Percentiles rank a stretch among this genome's conserved stretches.
Evolutionary conservation across 1,140 invertebrate genomes (phyloP).

Genomic region (Trichonephila clavipes): DNA sequence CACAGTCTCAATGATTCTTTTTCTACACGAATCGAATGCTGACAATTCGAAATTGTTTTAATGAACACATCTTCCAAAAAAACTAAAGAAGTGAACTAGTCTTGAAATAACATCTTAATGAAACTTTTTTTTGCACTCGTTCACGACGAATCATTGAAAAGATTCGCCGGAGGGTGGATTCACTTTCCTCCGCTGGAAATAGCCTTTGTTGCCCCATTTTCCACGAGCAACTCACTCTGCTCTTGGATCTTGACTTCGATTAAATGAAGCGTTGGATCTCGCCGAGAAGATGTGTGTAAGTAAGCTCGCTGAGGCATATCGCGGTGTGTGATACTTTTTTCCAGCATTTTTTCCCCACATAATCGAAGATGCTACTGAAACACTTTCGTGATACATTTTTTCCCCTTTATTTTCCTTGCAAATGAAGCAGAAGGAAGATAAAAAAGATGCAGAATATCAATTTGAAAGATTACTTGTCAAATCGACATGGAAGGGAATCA

Average conservation of each 20-base stretch:
- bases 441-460: not conserved
- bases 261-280: not conserved
- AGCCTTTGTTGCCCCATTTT: not conserved
- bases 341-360: not conserved
- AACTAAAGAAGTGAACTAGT: not conserved
- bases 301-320: not conserved
- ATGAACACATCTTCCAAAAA: not conserved
- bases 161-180: not conserved
- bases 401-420: not conserved
- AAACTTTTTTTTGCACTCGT: not conserved
- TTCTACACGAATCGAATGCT: too few relatives aligned
- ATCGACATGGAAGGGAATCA: not conserved
- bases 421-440: not conserved
- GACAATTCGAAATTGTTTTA: not conserved
- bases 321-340: not conserved
- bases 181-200: not conserved
- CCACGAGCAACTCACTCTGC: not conserved
- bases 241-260: not conserved
- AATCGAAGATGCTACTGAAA: constrained; percentile 2
- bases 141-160: not conserved
- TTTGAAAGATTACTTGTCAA: not conserved
- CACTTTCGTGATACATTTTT: not conserved
- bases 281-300: not conserved
- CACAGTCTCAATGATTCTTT: too few relatives aligned
- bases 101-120: not conserved